Base-by-base conservation (phyloP, 2,888 invertebrate genomes). In the Anagyrus pseudococci region DNA sequence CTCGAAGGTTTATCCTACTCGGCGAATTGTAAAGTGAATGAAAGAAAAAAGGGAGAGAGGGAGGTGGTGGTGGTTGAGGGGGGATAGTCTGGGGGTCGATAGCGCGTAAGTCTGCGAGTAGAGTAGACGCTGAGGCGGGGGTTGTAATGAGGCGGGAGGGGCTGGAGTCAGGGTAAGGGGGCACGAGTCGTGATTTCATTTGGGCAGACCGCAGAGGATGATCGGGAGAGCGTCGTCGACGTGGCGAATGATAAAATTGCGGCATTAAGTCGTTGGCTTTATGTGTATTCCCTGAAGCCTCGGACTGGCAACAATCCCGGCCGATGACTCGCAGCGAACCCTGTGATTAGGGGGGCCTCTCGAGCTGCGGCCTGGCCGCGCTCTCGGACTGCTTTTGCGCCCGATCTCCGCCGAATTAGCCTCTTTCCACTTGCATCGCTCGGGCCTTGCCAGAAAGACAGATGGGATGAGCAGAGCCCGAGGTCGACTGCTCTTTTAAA, bases 191-290 rank as follows among this genome's bases (percentile, higher is more conserved):
- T 76, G 80, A 80, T 79, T 80, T 80, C 79, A 81, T 81, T 81
- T 79, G 73, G 75, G 75, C 75, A 46, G 53, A 80, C 78, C 79
- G 70, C 78, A 78, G 75, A n/a, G n/a, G n/a, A n/a, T n/a, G n/a
- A 61, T 40, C 23, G 49, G 26, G 47, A 25, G 46, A 58, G 33
- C 37, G 26, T 2, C 33, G 3, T 52, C 68, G 52, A 69, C 69
- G 59, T 64, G 67, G 69, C 68, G 73, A 80, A 78, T 80, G 80
- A 80, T 81, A 79, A 80, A 80, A 81, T 80, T 80, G 79, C 77
- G 75, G 80, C 77, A 80, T 80, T 81, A 78, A 79, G 78, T 80
- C 78, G 80, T 81, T 79, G 73, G 57, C 74, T 80, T 81, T 81
- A 81, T 81, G 80, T 77, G 80, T 79, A 75, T 81, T 81, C 80